Evolutionary conservation across 2,797 vertebrate genomes (phyloP).

Genomic region (Cuculus canorus): DNA sequence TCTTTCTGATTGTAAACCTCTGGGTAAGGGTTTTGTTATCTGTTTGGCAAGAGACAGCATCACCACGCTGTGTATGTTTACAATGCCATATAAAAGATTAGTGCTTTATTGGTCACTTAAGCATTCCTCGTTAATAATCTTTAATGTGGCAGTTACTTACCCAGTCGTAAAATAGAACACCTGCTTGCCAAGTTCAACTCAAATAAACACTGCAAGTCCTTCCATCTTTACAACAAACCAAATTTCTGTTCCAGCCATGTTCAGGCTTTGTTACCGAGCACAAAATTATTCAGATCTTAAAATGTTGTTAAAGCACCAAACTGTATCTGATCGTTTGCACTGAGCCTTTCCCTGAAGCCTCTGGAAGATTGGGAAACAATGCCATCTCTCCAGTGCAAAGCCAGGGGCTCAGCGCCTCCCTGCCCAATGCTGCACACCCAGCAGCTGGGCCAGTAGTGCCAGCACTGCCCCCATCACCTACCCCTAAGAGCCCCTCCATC

Average conservation of each 20-base stretch:
- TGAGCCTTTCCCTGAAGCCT: not conserved
- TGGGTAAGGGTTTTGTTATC: slow-evolving; percentile 2
- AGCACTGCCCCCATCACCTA: too few relatives aligned
- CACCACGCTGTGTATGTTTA: slow-evolving; percentile 6
- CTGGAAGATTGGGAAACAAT: not conserved
- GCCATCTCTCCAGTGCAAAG: not conserved
- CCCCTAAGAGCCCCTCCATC: not conserved
- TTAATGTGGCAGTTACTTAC: slow-evolving; percentile 43
- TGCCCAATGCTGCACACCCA: accelerated
- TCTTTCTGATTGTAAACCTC: not conserved
- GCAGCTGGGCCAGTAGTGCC: not conserved
- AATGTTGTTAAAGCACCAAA: not conserved
- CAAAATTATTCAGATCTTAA: not conserved
- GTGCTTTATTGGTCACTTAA: slow-evolving; percentile 57
- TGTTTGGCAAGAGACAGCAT: slow-evolving; percentile 2
- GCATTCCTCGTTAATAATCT: slow-evolving; percentile 36
- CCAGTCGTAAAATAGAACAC: slow-evolving; percentile 9
- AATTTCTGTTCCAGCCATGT: not conserved
- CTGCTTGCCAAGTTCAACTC: slow-evolving; percentile 4
- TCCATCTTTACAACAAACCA: not conserved
- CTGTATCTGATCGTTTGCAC: accelerated
- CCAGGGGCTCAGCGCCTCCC: not conserved
- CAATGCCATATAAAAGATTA: slow-evolving; percentile 48
- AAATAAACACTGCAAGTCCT: slow-evolving; percentile 27
- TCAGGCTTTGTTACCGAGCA: not conserved